These are phyloP conservation scores for Campylomormyrus tamandua DNA, from an alignment of 2,113 vertebrate species.

Conservation along the genomic window DNA sequence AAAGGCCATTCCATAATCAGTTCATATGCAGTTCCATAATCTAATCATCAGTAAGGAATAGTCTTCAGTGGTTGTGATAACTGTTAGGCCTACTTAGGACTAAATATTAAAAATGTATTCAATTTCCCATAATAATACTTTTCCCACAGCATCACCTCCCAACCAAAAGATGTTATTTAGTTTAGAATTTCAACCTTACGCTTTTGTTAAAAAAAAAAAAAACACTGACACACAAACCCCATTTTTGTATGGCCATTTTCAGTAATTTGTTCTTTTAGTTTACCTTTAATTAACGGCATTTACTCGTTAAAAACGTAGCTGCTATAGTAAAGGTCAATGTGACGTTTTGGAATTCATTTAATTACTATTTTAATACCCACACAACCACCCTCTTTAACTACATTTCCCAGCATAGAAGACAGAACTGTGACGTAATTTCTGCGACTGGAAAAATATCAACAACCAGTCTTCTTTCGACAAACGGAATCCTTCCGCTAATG, in stretches of 20 bases:
- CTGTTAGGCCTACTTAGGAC: not conserved
- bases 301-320: not conserved
- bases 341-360: not conserved
- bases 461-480: not conserved
- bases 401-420: not conserved
- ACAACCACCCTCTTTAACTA: not conserved
- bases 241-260: not conserved
- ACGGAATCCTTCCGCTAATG: constrained; percentile 7
- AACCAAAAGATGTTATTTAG: not conserved
- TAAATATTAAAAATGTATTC: not conserved
- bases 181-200: not conserved
- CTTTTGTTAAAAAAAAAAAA: not conserved
- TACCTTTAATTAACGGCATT: not conserved
- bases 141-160: not conserved
- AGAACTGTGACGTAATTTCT: not conserved
- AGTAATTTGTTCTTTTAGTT: not conserved
- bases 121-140: not conserved
- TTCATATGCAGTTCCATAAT: not conserved
- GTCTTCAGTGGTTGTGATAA: not conserved
- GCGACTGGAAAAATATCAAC: constrained; percentile 3
- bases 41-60: not conserved
- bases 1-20: not conserved
- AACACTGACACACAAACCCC: not conserved
- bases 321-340: not conserved
- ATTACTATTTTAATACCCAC: not conserved